These are phyloP conservation scores for Donacobius atricapilla DNA, from an alignment of 2,113 vertebrate genomes.

Conservation along the genomic window DNA sequence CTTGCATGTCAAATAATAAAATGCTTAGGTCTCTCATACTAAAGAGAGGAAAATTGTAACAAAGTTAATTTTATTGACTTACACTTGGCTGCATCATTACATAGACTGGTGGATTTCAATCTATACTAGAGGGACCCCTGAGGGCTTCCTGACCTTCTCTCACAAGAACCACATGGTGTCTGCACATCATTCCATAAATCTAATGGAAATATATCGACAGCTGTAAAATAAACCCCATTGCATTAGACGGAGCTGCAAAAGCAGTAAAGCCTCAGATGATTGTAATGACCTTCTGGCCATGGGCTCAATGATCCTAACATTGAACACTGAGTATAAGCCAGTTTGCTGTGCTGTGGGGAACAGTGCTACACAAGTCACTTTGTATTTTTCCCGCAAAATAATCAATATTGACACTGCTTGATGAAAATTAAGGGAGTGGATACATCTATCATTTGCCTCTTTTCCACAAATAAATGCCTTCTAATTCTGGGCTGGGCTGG, in stretches of 20 bases:
- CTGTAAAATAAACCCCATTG: not conserved
- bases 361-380: not conserved
- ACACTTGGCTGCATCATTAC: not conserved
- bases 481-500: not conserved
- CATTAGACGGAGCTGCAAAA: not conserved
- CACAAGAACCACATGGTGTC: not conserved
- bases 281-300: not conserved
- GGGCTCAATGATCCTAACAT: not conserved
- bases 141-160: not conserved
- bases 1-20: not conserved
- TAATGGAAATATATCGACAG: not conserved
- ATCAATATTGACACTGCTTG: not conserved
- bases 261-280: not conserved
- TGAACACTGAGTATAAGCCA: not conserved
- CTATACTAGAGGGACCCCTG: not conserved
- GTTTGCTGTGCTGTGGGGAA: not conserved
- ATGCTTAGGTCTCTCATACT: not conserved
- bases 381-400: not conserved
- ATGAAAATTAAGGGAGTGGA: not conserved
- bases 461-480: not conserved
- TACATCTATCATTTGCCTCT: not conserved
- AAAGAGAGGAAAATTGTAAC: not conserved
- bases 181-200: not conserved
- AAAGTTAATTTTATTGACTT: not conserved
- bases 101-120: not conserved